These are phyloP conservation scores for Phylloscopus trochiloides DNA, from an alignment of 2,113 vertebrate species.

Conservation along the genomic window DNA sequence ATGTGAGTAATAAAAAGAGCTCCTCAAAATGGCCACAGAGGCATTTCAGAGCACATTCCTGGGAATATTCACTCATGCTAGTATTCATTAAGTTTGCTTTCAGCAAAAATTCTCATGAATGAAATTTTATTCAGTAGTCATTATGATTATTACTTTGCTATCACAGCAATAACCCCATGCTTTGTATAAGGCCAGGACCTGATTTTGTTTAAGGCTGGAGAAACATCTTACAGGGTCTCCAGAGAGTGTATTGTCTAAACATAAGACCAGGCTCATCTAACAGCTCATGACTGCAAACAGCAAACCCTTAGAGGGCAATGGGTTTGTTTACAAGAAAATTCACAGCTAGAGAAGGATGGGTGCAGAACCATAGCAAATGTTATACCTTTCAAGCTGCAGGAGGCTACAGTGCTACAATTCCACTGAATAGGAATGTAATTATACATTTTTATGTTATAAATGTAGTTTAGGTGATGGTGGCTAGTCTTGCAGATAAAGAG, in stretches of 20 bases:
- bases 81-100: conserved; percentile 56
- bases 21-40: conserved; percentile 53
- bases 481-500: background rate
- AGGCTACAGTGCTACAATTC: background rate
- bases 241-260: conserved; percentile 16
- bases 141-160: conserved; percentile 35
- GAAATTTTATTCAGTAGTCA: conserved; percentile 38
- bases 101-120: conserved; percentile 56
- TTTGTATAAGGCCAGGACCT: background rate
- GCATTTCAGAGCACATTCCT: conserved; percentile 36
- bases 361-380: background rate
- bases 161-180: background rate
- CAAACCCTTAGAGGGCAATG: background rate
- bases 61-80: conserved; percentile 40
- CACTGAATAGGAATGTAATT: background rate
- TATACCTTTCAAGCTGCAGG: background rate
- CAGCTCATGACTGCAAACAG: background rate
- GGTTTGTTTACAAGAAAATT: conserved; percentile 26
- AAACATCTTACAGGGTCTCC: background rate
- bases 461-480: background rate
- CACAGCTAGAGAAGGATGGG: background rate
- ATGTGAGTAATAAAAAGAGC: conserved; percentile 47
- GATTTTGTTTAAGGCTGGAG: conserved; percentile 24
- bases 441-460: background rate
- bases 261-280: background rate